phyloP scores from a whole-genome alignment of 1,140 invertebrate species.

The Cydia splendana region DNA sequence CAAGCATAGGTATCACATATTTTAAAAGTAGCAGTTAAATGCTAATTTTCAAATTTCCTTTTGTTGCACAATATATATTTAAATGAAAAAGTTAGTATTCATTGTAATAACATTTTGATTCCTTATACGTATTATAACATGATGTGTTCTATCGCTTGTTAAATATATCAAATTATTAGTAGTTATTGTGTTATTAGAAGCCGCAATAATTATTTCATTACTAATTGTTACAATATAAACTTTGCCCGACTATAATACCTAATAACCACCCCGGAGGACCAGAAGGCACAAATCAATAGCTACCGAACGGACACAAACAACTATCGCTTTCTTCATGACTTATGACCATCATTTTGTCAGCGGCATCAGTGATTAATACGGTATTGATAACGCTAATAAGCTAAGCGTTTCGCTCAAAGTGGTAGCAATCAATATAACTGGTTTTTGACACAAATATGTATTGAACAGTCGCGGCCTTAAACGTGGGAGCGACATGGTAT shows the following conservation, averaged over 20 bases:
- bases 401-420: slow-evolving; percentile 31
- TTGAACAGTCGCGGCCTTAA: slow-evolving; percentile 2
- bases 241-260: not conserved
- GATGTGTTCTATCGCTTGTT: no score
- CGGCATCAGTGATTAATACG: slow-evolving; percentile 28
- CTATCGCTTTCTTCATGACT: slow-evolving; percentile 29
- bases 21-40: slow-evolving; percentile 8
- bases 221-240: no score
- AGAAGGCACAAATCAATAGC: slow-evolving; percentile 24
- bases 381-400: slow-evolving; percentile 28
- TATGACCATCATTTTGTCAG: slow-evolving; percentile 25
- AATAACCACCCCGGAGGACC: not conserved
- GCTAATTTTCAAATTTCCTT: slow-evolving; percentile 12
- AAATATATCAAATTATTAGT: not conserved
- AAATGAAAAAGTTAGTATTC: not conserved
- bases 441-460: slow-evolving; percentile 25
- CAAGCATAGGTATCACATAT: slow-evolving; percentile 1
- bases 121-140: not conserved
- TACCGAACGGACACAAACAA: slow-evolving; percentile 20
- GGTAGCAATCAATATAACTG: slow-evolving; percentile 26
- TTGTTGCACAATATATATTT: not conserved
- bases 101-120: not conserved
- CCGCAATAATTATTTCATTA: no score
- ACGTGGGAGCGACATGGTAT: slow-evolving; percentile 13
- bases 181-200: no score